A percentile compares a stretch with the other conserved stretches of the same genome.
Conservation (phyloP, 2,113 vertebrate species). For the Zosterops pallidus region DNA sequence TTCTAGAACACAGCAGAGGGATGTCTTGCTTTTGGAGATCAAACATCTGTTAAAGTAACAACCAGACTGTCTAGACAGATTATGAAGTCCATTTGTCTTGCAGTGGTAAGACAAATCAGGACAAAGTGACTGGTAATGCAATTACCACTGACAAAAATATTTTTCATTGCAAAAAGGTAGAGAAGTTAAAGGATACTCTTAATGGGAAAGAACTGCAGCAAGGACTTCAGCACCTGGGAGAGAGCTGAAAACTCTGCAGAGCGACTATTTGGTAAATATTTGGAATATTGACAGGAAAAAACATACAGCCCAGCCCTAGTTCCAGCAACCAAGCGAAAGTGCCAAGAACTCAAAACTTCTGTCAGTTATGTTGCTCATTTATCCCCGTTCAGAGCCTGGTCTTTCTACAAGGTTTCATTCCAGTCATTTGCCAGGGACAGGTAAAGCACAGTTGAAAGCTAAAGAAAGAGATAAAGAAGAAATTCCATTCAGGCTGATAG, state of each 20-base stretch:
- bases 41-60: conserved; percentile 54
- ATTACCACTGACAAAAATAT: conserved; percentile 52
- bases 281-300: not conserved
- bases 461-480: not conserved
- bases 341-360: not conserved
- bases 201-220: not conserved
- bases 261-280: not conserved
- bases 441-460: not conserved
- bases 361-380: not conserved
- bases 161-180: not conserved
- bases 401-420: not conserved
- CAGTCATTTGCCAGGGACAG: not conserved
- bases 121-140: conserved; percentile 27
- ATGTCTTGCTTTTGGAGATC: conserved; percentile 42
- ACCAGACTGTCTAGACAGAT: conserved; percentile 24
- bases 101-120: conserved; percentile 17
- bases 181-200: not conserved
- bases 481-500: not conserved
- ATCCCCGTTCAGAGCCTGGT: not conserved
- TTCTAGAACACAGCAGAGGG: conserved; percentile 20
- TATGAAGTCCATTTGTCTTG: not conserved
- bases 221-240: not conserved
- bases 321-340: not conserved
- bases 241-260: not conserved
- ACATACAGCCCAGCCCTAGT: not conserved